Evolutionary conservation across 1,140 invertebrate species (phyloP), one percentile per base, ranked within the genome.

Genomic region (Acromyrmex heyeri): DNA sequence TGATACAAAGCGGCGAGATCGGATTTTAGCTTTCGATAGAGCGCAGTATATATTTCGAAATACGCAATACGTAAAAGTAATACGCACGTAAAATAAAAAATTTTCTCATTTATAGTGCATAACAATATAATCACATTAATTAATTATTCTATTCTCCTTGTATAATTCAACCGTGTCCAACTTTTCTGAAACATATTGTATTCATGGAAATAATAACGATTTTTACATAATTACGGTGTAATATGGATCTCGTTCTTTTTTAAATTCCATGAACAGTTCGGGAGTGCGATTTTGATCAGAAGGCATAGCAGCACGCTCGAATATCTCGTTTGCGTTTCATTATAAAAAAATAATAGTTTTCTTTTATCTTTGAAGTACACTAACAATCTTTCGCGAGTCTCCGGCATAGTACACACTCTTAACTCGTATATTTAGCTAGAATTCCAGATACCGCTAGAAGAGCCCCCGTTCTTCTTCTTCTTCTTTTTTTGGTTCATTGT

Each of bases 331-430:
- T 91, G 87, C 85, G 64, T 91, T 90, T 61, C 79, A 61, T 88
- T 81, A 88, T 34, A 61, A 91, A 91, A 91, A 91, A 89, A 88
- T 77, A 91, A 91, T 87, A 62, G 24, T 72, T 79, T 59, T 70
- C 89, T 91, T 91, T 91, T 89, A 91, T 89, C 89, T 87, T 76
- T 91, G 69, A 10, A 44, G 38, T 44, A 76, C 67, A 50, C 89
- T 89, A 91, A 89, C 90, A 91, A 89, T 91, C 89, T 91, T 91
- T 91, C 89, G 90, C 75, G 72, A 91, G 90, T 78, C 89, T 86
- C 87, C 65, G 87, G 81, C 89, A 91, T 48, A 69, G 87, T 81
- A 91, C 85, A 88, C 90, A 90, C 90, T 91, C 87, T 91, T 77
- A 85, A 87, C 87, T 86, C 50, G 59, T 73, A 61, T 86, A 89